Conservation (phyloP, 2,888 invertebrate species). For the Dryobotodes eremita region DNA sequence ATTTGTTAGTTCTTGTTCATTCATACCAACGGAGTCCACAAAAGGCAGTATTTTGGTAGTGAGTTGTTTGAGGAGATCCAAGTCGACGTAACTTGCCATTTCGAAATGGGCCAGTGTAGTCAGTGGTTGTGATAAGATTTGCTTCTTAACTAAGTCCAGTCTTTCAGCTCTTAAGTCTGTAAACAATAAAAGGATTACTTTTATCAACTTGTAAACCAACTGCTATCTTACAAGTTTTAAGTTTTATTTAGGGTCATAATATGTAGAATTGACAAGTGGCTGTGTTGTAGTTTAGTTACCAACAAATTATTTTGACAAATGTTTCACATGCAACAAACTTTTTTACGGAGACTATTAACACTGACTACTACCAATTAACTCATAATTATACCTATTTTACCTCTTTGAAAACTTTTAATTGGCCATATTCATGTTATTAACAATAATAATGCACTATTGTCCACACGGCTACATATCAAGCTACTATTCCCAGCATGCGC, state of each 20-base stretch:
- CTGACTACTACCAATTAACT: background rate
- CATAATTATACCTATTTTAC: background rate
- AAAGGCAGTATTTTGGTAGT: constrained; percentile 93
- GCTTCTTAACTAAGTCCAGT: constrained; percentile 92
- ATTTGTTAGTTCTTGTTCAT: constrained; percentile 96
- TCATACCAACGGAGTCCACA: constrained; percentile 96
- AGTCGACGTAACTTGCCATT: constrained; percentile 96
- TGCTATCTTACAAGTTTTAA: constrained; percentile 10
- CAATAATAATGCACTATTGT: background rate
- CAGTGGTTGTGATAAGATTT: constrained; percentile 91
- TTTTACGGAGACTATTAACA: background rate
- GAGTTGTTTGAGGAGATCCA: constrained; percentile 92
- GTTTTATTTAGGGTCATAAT: constrained; percentile 12
- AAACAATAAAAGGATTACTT: constrained; percentile 64
- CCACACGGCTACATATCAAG: too few species aligned
- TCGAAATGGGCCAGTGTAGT: constrained; percentile 95
- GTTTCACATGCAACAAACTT: background rate
- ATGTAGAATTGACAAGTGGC: background rate
- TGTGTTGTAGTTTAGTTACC: background rate
- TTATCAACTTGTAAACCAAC: constrained; percentile 34
- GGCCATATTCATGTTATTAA: background rate
- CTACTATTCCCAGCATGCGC: too few species aligned
- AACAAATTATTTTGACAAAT: background rate
- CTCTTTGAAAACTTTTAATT: background rate
- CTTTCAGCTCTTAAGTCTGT: constrained; percentile 92